Evolutionary conservation across 2,797 vertebrate genomes (phyloP), one percentile per base, ranked within the genome.

Genomic region (Pitangus sulphuratus): DNA sequence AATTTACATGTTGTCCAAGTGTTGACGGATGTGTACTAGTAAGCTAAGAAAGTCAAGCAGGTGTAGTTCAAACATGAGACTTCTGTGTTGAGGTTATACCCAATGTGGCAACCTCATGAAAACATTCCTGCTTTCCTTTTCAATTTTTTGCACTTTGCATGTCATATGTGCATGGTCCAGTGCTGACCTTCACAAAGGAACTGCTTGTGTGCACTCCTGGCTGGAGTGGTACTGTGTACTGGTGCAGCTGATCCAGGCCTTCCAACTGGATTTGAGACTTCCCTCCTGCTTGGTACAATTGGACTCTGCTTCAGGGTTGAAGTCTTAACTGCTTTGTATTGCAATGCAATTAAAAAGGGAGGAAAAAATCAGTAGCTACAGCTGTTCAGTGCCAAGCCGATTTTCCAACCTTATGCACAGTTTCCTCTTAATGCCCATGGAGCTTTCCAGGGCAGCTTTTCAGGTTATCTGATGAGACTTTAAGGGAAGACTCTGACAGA

Each of bases 401-500:
- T 17, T 79, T 94, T 90, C 77, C 50, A 76, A 22, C 8, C 0
- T 0, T 54, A 72, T 30, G 11, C 30, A 74, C 44, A 89, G 39
- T 70, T 60, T 77, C 56, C 5, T 66, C 19, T 60, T 70, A 90
- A 78, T 53, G 62, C 13, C 12, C 35, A 44, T 48, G 6, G 30
- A 77, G 69, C 6, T 80, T 94, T 90, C 44, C 44, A 66, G 40
- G 24, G 19, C 30, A 84, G 28, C 17, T 90, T 93, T 95, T 83
- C 53, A 77, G 45, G 22, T 74, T 88, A 53, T 70, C 33, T 82
- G 40, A 33, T 77, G 56, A 77, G 11, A 26, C 84, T 92, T 69
- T 39, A 45, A 70, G 21, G 25, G 8, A 87, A 30, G 15, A 15
- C 6, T 70, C 28, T 66, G 39, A 79, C 12, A 66, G 9, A 77